A percentile compares a stretch with the other conserved stretches of the same genome.
Conservation (phyloP, 2,113 vertebrate species). For the Oxyruncus cristatus region DNA sequence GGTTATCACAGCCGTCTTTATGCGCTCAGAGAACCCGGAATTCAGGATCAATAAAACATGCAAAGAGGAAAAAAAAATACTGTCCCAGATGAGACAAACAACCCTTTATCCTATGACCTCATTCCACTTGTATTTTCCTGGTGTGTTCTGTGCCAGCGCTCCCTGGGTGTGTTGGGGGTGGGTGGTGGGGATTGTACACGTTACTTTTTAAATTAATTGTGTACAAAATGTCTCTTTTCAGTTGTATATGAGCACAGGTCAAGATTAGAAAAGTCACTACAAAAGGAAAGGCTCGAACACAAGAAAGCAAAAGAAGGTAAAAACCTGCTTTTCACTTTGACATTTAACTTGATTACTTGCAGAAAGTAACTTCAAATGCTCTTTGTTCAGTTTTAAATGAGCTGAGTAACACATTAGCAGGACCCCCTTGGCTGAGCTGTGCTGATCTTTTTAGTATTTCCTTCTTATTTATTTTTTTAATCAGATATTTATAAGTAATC, state of each 20-base stretch:
- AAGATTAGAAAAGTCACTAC: conserved; percentile 95
- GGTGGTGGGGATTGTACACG: accelerated
- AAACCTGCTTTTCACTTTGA: not conserved
- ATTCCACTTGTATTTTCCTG: not conserved
- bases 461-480: not conserved
- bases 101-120: not conserved
- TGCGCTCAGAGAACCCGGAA: not conserved
- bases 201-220: not conserved
- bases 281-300: conserved; percentile 95
- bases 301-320: conserved; percentile 99
- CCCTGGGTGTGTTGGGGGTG: not conserved
- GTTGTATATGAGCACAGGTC: conserved; percentile 98
- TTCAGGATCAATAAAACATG: not conserved
- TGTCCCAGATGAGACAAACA: not conserved
- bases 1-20: not conserved
- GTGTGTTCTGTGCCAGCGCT: not conserved
- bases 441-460: not conserved
- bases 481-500: not conserved
- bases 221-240: conserved; percentile 56
- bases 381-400: not conserved
- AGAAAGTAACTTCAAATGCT: not conserved
- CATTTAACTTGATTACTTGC: not conserved
- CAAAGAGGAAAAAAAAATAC: not conserved
- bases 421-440: not conserved
- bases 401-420: not conserved